Base-by-base conservation (phyloP, 2,113 vertebrate genomes). In the Galeopterus variegatus region DNA sequence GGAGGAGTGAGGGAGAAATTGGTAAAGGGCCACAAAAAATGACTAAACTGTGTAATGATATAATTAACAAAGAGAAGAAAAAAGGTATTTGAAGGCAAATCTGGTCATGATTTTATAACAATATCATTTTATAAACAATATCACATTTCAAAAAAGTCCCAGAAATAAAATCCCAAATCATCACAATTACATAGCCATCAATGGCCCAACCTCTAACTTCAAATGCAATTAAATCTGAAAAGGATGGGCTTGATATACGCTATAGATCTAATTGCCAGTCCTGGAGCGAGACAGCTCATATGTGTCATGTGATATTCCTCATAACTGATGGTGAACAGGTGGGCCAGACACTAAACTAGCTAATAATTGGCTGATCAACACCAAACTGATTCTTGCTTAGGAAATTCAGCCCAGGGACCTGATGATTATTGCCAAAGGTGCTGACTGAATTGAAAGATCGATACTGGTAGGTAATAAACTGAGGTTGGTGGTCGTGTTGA, bases 131-230 rank as follows among this genome's bases (percentile, higher is more conserved):
- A 41, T 41, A 41, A 54, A 76, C 2, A 64, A 28, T 58, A 28
- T 60, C 23, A n/a, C 45, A 86, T 45, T 87, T 81, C 48, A 83
- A 79, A 90, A 45, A 76, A 45, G 3, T 67, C 23, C 54, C n/a
- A 85, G 58, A 81, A 41, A 81, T 75, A 85, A 93, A 91, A 90
- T 28, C n/a, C 8, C 48, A 89, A 77, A 52, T 79, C 26, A 90
- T 26, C 23, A 28, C 31, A 87, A 56, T 52, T 36, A 86, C 13
- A 85, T 0, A 91, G 83, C 18, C 14, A 33, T 85, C 48, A 33
- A 36, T 0, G 5, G 64, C 4, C 60, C 33, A 65, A 0, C 8
- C 11, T 82, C 48, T 54, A 24, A 77, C 88, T 85, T 88, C 70
- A 91, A 81, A 52, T 33, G 23, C 33, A 83, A 41, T 64, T 60